These are phyloP conservation scores for Seladonia tumulorum DNA, from an alignment of 2,888 invertebrate species.

Conservation along the genomic window DNA sequence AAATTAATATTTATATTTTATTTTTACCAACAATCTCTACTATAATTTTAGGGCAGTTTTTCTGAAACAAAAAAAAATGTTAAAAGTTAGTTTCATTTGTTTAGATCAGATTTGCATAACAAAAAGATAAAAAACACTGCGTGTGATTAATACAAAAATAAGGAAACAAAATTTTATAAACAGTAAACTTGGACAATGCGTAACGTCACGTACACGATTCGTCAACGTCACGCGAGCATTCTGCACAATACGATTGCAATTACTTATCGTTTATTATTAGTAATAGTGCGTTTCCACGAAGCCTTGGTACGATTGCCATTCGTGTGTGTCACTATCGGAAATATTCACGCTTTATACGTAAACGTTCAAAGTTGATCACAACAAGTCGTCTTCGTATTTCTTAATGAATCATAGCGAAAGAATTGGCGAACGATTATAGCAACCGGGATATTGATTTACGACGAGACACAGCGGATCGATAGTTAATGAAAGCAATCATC, in stretches of 20 bases:
- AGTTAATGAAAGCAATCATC: neutral
- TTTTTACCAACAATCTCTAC: too few relatives aligned
- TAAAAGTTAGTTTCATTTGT: too few relatives aligned
- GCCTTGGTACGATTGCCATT: neutral
- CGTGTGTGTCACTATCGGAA: neutral
- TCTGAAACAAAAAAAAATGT: too few relatives aligned
- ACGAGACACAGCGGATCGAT: neutral
- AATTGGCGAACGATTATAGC: neutral
- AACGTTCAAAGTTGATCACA: constrained; percentile 8
- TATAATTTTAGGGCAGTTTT: too few relatives aligned
- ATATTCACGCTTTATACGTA: neutral
- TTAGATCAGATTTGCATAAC: too few relatives aligned
- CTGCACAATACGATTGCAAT: neutral
- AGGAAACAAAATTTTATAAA: neutral
- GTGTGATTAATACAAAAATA: too few relatives aligned
- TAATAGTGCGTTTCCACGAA: neutral
- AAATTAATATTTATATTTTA: too few relatives aligned
- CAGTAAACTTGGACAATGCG: neutral
- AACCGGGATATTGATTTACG: neutral
- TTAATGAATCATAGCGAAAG: neutral
- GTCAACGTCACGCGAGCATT: neutral
- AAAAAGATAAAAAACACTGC: too few relatives aligned
- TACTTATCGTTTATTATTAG: neutral
- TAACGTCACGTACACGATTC: neutral
- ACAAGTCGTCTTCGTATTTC: neutral